These are phyloP conservation scores for Hyles lineata DNA, from an alignment of 2,888 invertebrate species.

Conservation along the genomic window DNA sequence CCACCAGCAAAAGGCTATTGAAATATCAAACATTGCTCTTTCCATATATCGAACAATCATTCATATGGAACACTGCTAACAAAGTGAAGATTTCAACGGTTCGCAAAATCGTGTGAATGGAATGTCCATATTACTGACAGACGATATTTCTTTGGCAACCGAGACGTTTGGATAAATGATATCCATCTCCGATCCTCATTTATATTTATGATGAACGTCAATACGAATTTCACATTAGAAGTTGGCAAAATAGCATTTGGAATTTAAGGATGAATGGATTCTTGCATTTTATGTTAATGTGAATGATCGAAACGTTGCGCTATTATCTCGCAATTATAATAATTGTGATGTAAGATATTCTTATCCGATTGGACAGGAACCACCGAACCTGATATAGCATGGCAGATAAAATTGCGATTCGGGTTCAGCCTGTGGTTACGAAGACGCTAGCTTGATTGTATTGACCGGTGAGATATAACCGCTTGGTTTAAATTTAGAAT, in stretches of 20 bases:
- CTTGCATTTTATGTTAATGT: background rate
- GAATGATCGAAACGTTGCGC: background rate
- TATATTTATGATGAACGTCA: slow-evolving; percentile 22
- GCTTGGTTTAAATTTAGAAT: too few relatives aligned
- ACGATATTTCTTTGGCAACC: slow-evolving; percentile 25
- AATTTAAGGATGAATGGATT: background rate
- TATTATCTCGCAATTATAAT: too few relatives aligned
- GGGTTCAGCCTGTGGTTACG: too few relatives aligned
- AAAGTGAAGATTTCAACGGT: slow-evolving; percentile 16
- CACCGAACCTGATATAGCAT: too few relatives aligned
- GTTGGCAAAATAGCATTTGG: background rate
- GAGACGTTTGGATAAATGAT: slow-evolving; percentile 28
- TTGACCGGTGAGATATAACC: too few relatives aligned
- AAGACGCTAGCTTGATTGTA: too few relatives aligned
- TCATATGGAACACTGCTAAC: background rate
- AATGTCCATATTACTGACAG: slow-evolving; percentile 23
- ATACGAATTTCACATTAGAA: slow-evolving; percentile 22
- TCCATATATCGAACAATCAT: slow-evolving; percentile 8
- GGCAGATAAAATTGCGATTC: too few relatives aligned
- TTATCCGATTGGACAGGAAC: too few relatives aligned
- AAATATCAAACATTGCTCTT: background rate
- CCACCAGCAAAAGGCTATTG: background rate
- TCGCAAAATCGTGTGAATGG: slow-evolving; percentile 25
- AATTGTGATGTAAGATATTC: too few relatives aligned
- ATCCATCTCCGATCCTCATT: slow-evolving; percentile 26